Conservation (phyloP, 1,140 invertebrate genomes). For the Listronotus bonariensis region DNA sequence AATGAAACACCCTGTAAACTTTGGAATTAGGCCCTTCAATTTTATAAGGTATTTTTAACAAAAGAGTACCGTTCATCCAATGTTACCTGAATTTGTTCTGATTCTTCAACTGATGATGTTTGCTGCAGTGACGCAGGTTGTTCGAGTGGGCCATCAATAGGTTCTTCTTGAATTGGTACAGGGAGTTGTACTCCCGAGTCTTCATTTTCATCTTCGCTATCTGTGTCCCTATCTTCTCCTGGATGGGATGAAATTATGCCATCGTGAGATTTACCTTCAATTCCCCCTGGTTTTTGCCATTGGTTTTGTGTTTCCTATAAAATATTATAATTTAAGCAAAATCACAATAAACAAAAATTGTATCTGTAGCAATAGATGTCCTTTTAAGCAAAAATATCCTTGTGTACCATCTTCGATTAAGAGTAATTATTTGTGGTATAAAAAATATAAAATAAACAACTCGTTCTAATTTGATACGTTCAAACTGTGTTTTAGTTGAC, state of each 20-base stretch:
- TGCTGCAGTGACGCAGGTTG: background rate
- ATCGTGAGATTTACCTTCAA: constrained; percentile 52
- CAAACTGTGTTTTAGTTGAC: too few relatives aligned
- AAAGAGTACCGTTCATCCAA: background rate
- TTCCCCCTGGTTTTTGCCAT: constrained; percentile 60
- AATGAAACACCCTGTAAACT: too few relatives aligned
- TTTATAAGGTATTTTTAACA: too few relatives aligned
- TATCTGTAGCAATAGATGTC: too few relatives aligned
- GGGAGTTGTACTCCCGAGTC: constrained; percentile 40
- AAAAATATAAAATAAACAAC: too few relatives aligned
- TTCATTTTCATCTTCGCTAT: constrained; percentile 54
- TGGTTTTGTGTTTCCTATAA: constrained; percentile 51
- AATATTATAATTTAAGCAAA: background rate
- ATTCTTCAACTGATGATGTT: background rate
- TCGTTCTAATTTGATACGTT: too few relatives aligned
- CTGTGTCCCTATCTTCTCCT: constrained; percentile 55
- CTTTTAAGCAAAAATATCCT: too few relatives aligned
- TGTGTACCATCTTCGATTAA: too few relatives aligned
- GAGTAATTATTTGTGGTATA: too few relatives aligned
- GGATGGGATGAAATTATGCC: constrained; percentile 54
- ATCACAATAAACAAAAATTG: background rate
- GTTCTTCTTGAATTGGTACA: constrained; percentile 52
- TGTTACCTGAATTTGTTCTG: constrained; percentile 11
- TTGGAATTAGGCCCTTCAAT: too few relatives aligned
- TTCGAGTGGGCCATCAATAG: constrained; percentile 41